These are phyloP conservation scores for Galleria mellonella DNA, from an alignment of 1,140 invertebrate genomes.

Conservation along the genomic window DNA sequence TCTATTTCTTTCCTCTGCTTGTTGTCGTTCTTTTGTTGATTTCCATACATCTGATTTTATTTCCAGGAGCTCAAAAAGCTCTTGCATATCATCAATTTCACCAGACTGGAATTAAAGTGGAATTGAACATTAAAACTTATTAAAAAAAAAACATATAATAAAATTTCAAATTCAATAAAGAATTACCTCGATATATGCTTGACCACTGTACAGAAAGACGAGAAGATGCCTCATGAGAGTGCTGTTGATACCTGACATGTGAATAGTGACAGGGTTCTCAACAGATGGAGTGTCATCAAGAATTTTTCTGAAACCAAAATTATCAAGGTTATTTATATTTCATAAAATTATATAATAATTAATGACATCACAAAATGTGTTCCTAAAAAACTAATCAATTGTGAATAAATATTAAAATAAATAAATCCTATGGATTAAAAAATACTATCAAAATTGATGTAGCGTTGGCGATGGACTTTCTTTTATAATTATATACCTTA, in stretches of 20 bases:
- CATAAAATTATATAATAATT: too few species aligned
- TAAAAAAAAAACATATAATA: too few species aligned
- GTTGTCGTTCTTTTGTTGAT: conserved; percentile 74
- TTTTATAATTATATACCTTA: too few species aligned
- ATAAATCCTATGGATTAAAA: too few species aligned
- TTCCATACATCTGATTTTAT: conserved; percentile 87
- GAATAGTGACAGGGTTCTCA: conserved; percentile 83
- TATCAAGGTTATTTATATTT: too few species aligned
- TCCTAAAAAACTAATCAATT: too few species aligned
- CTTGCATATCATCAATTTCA: conserved; percentile 86
- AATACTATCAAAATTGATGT: too few species aligned
- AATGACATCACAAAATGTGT: too few species aligned
- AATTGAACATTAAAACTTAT: too few species aligned
- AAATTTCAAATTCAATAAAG: conserved; percentile 7
- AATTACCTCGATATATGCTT: conserved; percentile 85
- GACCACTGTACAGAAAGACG: conserved; percentile 89
- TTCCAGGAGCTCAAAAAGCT: conserved; percentile 86
- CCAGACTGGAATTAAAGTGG: conserved; percentile 77
- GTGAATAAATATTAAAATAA: too few species aligned
- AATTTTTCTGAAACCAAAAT: conserved; percentile 73
- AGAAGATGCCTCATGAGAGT: conserved; percentile 85
- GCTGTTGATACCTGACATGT: conserved; percentile 86
- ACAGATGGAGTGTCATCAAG: conserved; percentile 83
- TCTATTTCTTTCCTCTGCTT: conserved; percentile 67
- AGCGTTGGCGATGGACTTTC: too few species aligned